Base-by-base conservation (phyloP, 2,888 invertebrate genomes). In the Drosophila hamatofila region DNA sequence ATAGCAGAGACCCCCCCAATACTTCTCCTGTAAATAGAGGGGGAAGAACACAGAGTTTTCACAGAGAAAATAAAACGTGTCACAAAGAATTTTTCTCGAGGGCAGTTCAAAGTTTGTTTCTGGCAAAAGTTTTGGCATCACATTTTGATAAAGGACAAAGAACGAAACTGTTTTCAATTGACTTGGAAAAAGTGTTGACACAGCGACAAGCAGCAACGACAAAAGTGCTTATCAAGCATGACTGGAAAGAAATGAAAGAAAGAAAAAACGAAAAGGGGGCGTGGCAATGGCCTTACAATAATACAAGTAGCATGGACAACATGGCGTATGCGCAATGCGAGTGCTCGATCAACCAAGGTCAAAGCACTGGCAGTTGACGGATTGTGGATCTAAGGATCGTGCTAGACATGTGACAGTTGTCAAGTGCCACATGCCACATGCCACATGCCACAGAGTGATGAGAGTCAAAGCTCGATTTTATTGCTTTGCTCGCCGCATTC, bases 401-500 rank as follows among this genome's bases (percentile, higher is more conserved):
- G 39, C 12, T 33, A 9, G 18, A 21, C 41, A 35, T 21, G 44
- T 46, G 56, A 25, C 42, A 58, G n/a, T 35, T 37, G 27, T 25
- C 57, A 48, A n/a, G 37, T 56, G 54, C 23, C 48, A 51, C 39
- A 16, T 30, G 42, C 11, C 30, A 35, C 27, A 2, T 44, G 21
- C 9, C n/a, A 63, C 64, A 18, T 57, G 72, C 42, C 30, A 57
- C 35, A 35, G 44, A 39, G 35, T 37, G 9, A 14, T 35, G 57
- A 0, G 63, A 0, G 63, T 37, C 8, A 33, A 59, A 65, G 37
- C 27, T 42, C 30, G 16, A 30, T 39, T n/a, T 37, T n/a, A 76
- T 76, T 85, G 88, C 83, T 85, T 81, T 86, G 89, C 70, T 86
- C 81, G 71, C 55, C 74, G 69, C 66, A 66, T 88, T 83, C 71